Evolutionary conservation across 2,797 vertebrate genomes (phyloP).

Genomic region (Pantherophis alleghaniensis): DNA sequence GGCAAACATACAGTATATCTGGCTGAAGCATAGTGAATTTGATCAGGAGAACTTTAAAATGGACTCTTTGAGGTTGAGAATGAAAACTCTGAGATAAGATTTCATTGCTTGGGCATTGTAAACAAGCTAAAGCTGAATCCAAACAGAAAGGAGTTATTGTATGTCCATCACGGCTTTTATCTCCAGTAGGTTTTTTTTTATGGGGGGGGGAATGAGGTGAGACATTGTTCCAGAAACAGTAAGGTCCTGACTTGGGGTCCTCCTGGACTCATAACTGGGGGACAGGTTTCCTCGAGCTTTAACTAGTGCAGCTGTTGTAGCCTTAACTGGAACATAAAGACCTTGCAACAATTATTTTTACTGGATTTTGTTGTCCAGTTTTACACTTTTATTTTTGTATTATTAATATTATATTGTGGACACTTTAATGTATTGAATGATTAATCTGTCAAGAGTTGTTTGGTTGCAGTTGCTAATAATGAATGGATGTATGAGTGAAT

Average conservation of each 20-base stretch:
- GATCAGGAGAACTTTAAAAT: not conserved
- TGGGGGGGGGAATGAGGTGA: not conserved
- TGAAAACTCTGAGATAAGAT: not conserved
- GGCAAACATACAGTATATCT: not conserved
- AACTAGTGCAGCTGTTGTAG: not conserved
- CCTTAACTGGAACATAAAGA: not conserved
- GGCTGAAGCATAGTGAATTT: not conserved
- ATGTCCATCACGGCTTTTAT: not conserved
- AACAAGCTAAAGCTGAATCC: not conserved
- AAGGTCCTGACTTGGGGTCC: not conserved
- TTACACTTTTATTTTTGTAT: not conserved
- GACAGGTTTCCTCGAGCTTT: not conserved
- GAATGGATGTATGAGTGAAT: not conserved
- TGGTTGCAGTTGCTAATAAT: not conserved
- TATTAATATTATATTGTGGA: not conserved
- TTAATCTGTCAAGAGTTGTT: not conserved
- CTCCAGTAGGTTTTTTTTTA: not conserved
- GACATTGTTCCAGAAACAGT: not conserved
- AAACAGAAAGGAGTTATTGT: not conserved
- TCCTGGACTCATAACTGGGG: not conserved
- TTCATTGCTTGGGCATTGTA: not conserved
- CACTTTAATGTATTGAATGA: not conserved
- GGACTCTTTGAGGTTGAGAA: not conserved
- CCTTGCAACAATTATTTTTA: not conserved
- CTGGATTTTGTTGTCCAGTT: not conserved